A percentile compares a stretch with the other conserved stretches of the same genome.
phyloP scores from a whole-genome alignment of 1,140 invertebrate species.

The Polypedilum pembai region DNA sequence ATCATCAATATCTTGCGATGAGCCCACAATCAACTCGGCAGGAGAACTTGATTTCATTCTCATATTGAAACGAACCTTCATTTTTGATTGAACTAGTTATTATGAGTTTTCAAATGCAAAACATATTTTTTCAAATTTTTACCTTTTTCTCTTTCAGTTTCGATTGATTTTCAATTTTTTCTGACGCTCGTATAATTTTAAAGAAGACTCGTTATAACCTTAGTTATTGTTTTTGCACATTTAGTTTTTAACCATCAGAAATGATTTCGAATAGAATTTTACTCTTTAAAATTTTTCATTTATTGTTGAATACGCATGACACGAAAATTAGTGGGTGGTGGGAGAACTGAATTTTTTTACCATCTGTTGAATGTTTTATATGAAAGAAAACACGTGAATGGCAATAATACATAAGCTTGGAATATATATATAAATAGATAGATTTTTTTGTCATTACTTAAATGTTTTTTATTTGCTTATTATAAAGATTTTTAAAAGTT shows the following conservation, averaged over 20 bases:
- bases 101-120: background rate
- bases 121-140: background rate
- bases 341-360: background rate
- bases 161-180: background rate
- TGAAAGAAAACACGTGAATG: background rate
- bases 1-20: conserved; percentile 43
- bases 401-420: background rate
- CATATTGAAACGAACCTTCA: background rate
- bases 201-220: too few species aligned
- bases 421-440: too few species aligned
- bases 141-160: background rate
- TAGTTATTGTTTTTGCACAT: too few species aligned
- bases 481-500: too few species aligned
- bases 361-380: conserved; percentile 18
- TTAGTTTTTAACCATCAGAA: too few species aligned
- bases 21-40: background rate
- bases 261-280: too few species aligned
- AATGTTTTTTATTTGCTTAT: too few species aligned
- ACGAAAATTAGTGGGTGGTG: background rate
- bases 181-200: too few species aligned
- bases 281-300: background rate
- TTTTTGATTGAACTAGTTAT: too few species aligned
- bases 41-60: conserved; percentile 4
- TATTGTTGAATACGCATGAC: background rate
- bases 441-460: too few species aligned